Conservation (phyloP, 2,797 vertebrate genomes). For the Argentina silus region DNA sequence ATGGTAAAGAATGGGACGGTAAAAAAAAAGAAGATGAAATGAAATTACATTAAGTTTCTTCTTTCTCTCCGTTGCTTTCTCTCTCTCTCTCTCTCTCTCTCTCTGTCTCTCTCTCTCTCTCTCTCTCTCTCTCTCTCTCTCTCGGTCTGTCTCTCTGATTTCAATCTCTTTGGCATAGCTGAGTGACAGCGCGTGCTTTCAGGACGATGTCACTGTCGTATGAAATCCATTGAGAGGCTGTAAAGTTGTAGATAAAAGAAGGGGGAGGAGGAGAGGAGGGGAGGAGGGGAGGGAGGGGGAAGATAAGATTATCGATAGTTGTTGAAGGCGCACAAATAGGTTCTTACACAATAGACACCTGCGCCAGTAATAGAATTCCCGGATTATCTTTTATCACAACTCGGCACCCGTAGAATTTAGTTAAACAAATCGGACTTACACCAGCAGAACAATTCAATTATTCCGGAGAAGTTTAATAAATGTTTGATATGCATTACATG, state of each 20-base stretch:
- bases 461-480: slow-evolving; percentile 91
- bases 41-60: no score
- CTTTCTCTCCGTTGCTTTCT: background rate
- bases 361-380: slow-evolving; percentile 91
- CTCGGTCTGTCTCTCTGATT: slow-evolving; percentile 40
- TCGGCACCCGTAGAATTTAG: slow-evolving; percentile 91
- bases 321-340: slow-evolving; percentile 87
- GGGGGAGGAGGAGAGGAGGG: slow-evolving; percentile 75
- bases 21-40: no score
- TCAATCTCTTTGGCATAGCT: slow-evolving; percentile 72
- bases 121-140: background rate
- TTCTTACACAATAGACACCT: slow-evolving; percentile 87
- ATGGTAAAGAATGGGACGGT: no score
- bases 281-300: slow-evolving; percentile 55
- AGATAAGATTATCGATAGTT: slow-evolving; percentile 85
- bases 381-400: slow-evolving; percentile 93
- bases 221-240: slow-evolving; percentile 76
- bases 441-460: slow-evolving; percentile 97
- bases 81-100: background rate
- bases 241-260: slow-evolving; percentile 87
- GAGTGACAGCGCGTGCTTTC: slow-evolving; percentile 81
- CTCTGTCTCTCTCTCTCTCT: background rate
- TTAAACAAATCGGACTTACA: slow-evolving; percentile 90
- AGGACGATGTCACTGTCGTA: slow-evolving; percentile 71
- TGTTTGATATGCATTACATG: slow-evolving; percentile 91